Evolutionary conservation across 92 coral and sea anemone species (phyloP).

Genomic region (Siderastrea radians): DNA sequence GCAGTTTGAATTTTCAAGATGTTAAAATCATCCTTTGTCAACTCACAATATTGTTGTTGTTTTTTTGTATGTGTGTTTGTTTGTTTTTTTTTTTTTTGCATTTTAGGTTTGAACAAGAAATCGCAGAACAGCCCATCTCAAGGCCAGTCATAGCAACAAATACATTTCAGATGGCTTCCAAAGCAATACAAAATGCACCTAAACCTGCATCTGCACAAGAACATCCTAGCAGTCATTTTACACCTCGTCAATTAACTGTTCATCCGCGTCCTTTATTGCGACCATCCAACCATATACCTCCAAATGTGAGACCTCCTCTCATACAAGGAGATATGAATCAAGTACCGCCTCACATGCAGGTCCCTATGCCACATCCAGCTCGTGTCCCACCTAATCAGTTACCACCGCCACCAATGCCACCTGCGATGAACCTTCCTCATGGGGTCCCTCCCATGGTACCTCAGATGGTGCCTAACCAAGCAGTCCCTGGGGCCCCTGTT

Average conservation of each 20-base stretch:
- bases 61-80: background rate
- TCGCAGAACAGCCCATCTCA: conserved; percentile 87
- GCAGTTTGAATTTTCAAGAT: no score
- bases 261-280: conserved; percentile 18
- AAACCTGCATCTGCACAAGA: conserved; percentile 40
- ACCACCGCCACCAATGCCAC: conserved; percentile 77
- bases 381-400: conserved; percentile 78
- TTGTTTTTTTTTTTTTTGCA: background rate
- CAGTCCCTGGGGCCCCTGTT: conserved; percentile 53
- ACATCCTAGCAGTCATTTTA: conserved; percentile 9
- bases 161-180: conserved; percentile 92
- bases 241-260: conserved; percentile 32
- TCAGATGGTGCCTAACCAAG: conserved; percentile 49
- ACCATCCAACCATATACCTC: background rate
- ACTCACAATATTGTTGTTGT: no score
- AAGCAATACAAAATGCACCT: conserved; percentile 86
- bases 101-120: conserved; percentile 96
- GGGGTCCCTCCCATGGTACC: conserved; percentile 40
- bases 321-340: conserved; percentile 15
- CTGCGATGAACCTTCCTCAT: conserved; percentile 43
- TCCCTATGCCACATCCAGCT: conserved; percentile 43
- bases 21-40: no score
- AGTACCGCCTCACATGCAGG: conserved; percentile 40
- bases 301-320: background rate
- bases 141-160: conserved; percentile 90